A percentile compares a stretch with the other conserved stretches of the same genome.
phyloP scores from a whole-genome alignment of 1,140 invertebrate species.

The Antheraea mylitta region DNA sequence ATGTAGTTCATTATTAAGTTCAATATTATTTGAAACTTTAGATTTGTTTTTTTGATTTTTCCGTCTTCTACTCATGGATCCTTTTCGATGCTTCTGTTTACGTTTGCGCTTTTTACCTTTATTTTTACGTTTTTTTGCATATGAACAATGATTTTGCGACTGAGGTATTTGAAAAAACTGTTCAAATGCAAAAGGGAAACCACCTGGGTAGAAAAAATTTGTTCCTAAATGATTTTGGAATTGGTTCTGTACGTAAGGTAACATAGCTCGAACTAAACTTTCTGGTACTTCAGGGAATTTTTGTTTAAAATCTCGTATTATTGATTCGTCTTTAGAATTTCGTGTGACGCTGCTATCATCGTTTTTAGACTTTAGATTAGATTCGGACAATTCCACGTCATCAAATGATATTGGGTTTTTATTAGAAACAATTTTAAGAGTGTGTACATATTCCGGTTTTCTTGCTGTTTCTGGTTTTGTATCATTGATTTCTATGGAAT shows the following conservation, averaged over 20 bases:
- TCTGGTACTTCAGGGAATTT: slow-evolving; percentile 29
- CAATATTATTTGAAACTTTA: slow-evolving; percentile 3
- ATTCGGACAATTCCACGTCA: not conserved
- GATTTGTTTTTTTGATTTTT: slow-evolving; percentile 12
- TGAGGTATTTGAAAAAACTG: slow-evolving; percentile 36
- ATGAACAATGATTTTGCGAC: slow-evolving; percentile 2
- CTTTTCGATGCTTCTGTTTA: slow-evolving; percentile 14
- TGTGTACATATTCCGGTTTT: not conserved
- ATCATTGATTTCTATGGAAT: not conserved
- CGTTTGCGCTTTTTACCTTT: slow-evolving; percentile 11
- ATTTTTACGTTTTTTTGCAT: slow-evolving; percentile 16
- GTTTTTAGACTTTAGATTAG: too few species aligned
- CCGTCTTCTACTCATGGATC: slow-evolving; percentile 12
- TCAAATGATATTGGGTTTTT: not conserved
- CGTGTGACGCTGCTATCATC: slow-evolving; percentile 9
- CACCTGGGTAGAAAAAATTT: slow-evolving; percentile 19
- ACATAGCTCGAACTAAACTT: slow-evolving; percentile 11
- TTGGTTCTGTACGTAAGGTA: not conserved
- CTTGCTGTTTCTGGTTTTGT: not conserved
- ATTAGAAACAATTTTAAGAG: not conserved
- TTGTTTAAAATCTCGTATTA: slow-evolving; percentile 20
- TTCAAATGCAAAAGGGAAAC: slow-evolving; percentile 27
- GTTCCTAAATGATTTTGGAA: slow-evolving; percentile 1
- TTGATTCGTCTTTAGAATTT: slow-evolving; percentile 22
- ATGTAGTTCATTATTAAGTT: not conserved